Conservation (phyloP, 2,797 vertebrate genomes). For the Ptychadena robeensis region DNA sequence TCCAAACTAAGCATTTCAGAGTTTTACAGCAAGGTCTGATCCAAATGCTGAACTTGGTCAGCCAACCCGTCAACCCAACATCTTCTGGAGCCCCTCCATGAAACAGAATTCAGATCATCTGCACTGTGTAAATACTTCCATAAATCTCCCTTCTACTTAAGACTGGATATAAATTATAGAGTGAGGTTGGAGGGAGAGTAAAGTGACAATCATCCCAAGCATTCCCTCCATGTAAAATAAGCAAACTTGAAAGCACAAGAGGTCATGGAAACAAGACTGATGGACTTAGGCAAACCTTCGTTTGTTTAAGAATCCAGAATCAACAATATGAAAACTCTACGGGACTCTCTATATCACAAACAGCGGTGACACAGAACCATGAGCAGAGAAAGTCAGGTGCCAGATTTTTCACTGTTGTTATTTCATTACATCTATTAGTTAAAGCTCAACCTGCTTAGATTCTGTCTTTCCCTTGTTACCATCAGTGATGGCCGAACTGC, state of each 20-base stretch:
- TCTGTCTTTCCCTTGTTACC: too few species aligned
- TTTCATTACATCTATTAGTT: not conserved
- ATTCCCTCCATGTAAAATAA: slow-evolving; percentile 47
- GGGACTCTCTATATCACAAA: slow-evolving; percentile 51
- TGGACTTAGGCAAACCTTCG: slow-evolving; percentile 51
- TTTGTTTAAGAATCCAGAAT: slow-evolving; percentile 52
- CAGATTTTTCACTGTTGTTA: slow-evolving; percentile 16
- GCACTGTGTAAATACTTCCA: slow-evolving; percentile 3
- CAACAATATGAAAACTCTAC: slow-evolving; percentile 55
- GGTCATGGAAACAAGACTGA: slow-evolving; percentile 53
- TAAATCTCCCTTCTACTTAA: slow-evolving; percentile 28
- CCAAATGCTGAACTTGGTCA: not conserved
- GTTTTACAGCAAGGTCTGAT: not conserved
- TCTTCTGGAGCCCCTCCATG: slow-evolving; percentile 1
- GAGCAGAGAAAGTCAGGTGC: slow-evolving; percentile 1
- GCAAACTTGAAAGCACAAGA: slow-evolving; percentile 52
- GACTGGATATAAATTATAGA: slow-evolving; percentile 18
- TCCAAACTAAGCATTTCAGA: not conserved
- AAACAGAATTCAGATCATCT: not conserved
- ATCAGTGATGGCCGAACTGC: too few species aligned
- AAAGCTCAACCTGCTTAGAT: too few species aligned
- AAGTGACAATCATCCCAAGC: slow-evolving; percentile 52
- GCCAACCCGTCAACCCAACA: slow-evolving; percentile 17
- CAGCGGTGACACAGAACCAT: slow-evolving; percentile 30
- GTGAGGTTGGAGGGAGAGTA: slow-evolving; percentile 30